These are phyloP conservation scores for Beris chalybata DNA, from an alignment of 2,888 invertebrate genomes.

Conservation along the genomic window DNA sequence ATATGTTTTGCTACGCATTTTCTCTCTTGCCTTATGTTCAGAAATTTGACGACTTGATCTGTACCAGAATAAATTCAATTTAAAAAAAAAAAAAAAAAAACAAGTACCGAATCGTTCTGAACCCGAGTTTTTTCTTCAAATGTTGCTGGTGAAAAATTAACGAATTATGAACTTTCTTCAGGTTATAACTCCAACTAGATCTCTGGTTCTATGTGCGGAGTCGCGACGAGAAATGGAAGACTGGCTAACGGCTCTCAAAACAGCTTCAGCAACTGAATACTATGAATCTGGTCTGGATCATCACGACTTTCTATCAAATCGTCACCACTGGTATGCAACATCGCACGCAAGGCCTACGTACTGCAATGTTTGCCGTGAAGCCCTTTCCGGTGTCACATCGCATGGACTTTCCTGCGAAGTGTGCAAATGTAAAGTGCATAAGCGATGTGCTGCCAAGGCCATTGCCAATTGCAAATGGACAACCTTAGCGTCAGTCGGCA, in stretches of 20 bases:
- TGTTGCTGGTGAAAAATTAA: not conserved
- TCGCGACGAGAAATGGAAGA: constrained; percentile 87
- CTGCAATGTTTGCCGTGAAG: constrained; percentile 95
- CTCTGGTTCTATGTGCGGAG: constrained; percentile 77
- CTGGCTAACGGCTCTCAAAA: constrained; percentile 82
- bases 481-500: constrained; percentile 91
- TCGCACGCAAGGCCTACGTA: constrained; percentile 94
- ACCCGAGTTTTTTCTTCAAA: no score
- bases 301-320: constrained; percentile 68
- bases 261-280: constrained; percentile 61
- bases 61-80: no score
- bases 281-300: constrained; percentile 63
- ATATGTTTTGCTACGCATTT: no score
- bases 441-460: constrained; percentile 89
- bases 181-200: constrained; percentile 77
- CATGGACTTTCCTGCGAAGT: constrained; percentile 96
- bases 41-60: no score
- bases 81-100: no score
- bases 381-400: constrained; percentile 89
- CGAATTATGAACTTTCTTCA: constrained; percentile 47
- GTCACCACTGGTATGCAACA: constrained; percentile 85
- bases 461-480: constrained; percentile 98
- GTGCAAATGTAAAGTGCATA: constrained; percentile 97
- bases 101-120: no score
- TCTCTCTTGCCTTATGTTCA: no score